Conservation (phyloP, 2,888 invertebrate species). For the Noctua janthe region DNA sequence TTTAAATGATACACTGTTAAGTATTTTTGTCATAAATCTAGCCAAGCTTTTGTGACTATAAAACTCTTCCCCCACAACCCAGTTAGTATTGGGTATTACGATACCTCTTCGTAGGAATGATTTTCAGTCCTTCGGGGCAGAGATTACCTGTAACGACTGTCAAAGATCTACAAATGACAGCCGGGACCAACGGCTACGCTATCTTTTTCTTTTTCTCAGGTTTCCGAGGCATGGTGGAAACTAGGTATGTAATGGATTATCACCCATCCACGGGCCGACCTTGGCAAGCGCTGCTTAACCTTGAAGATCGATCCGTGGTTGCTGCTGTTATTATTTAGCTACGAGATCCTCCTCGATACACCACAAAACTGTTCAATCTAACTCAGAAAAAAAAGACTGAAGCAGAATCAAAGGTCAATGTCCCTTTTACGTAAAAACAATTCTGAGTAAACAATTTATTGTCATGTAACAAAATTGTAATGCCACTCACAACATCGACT, state of each 20-base stretch:
- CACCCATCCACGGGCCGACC: neutral
- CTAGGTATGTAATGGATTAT: neutral
- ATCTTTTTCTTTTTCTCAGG: no score
- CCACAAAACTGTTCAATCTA: neutral
- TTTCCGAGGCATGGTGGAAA: neutral
- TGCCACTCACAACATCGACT: neutral
- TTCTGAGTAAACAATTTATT: neutral
- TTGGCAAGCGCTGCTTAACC: neutral
- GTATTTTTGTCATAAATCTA: neutral
- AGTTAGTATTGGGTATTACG: neutral
- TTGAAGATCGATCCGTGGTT: neutral
- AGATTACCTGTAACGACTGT: neutral
- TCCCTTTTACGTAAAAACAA: no score
- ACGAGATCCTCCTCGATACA: neutral
- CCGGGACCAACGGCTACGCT: neutral
- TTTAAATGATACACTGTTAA: constrained; percentile 21
- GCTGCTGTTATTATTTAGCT: neutral
- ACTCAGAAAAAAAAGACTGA: neutral
- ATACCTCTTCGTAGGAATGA: neutral
- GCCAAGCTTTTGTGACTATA: neutral
- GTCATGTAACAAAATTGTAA: neutral
- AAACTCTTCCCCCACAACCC: neutral
- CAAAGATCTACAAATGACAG: neutral
- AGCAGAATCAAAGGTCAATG: neutral
- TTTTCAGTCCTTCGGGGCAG: neutral